A percentile compares a stretch with the other conserved stretches of the same genome.
Evolutionary conservation across 2,797 vertebrate genomes (phyloP).

Genomic region (Amphiprion clarkii): DNA sequence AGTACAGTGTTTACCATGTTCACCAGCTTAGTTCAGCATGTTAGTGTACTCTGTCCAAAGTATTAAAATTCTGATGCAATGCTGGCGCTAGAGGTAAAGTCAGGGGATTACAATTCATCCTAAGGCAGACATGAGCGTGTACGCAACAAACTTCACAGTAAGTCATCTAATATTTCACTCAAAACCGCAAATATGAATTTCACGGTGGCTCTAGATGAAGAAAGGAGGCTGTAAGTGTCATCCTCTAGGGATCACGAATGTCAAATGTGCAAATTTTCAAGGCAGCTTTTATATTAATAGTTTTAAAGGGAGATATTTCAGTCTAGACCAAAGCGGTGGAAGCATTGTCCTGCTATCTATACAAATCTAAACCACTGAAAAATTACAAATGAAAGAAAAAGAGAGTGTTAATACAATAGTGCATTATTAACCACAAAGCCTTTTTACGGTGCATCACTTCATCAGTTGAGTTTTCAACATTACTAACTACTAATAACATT

Average conservation of each 20-base stretch:
- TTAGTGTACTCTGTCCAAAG: no score
- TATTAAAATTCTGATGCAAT: no score
- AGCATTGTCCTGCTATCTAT: neutral
- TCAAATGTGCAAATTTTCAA: neutral
- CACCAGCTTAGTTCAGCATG: no score
- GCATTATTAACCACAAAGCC: constrained; percentile 27
- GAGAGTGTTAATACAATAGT: constrained; percentile 35
- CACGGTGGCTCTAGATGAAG: neutral
- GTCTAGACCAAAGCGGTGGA: neutral
- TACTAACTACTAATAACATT: constrained; percentile 64
- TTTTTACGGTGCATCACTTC: constrained; percentile 49
- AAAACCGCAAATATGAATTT: neutral
- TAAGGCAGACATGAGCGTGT: no score
- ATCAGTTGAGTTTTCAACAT: constrained; percentile 64
- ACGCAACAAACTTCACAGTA: neutral
- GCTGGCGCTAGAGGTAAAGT: neutral
- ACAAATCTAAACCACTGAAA: neutral
- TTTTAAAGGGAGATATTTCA: neutral
- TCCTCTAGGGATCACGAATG: neutral
- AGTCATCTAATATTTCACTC: neutral
- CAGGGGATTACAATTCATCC: no score
- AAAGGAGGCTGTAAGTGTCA: neutral
- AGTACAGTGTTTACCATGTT: neutral
- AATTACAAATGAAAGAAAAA: neutral
- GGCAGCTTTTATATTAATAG: neutral